A percentile compares a stretch with the other conserved stretches of the same genome.
phyloP scores from a whole-genome alignment of 2,797 vertebrate species.

The Xenopus petersii region DNA sequence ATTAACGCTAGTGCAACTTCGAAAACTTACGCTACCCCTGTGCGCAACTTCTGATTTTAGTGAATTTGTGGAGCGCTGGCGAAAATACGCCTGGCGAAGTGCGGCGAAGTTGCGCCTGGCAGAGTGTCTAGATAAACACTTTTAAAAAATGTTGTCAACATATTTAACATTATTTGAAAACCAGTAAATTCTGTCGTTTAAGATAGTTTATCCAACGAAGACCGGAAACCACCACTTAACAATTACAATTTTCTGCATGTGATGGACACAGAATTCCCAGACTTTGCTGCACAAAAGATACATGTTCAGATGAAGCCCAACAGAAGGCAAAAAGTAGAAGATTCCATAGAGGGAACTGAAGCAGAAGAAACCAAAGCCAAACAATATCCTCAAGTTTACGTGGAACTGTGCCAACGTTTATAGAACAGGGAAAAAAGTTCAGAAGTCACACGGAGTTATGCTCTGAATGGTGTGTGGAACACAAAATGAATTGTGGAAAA shows the following conservation, averaged over 20 bases:
- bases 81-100: no score
- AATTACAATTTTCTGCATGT: slow-evolving; percentile 82
- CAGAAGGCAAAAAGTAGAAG: slow-evolving; percentile 11
- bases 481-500: no score
- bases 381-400: slow-evolving; percentile 43
- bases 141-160: no score
- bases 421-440: slow-evolving; percentile 46
- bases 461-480: slow-evolving; percentile 10
- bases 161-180: neutral
- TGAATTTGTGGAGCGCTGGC: no score
- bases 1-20: no score
- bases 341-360: slow-evolving; percentile 16
- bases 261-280: slow-evolving; percentile 73
- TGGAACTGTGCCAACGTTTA: slow-evolving; percentile 49
- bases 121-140: no score
- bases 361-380: slow-evolving; percentile 9
- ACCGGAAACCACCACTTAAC: slow-evolving; percentile 77
- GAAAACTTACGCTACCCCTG: no score
- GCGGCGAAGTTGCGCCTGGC: no score
- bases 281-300: slow-evolving; percentile 57
- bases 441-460: slow-evolving; percentile 58
- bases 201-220: slow-evolving; percentile 76
- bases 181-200: slow-evolving; percentile 6
- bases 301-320: neutral
- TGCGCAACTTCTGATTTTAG: no score